phyloP scores from a whole-genome alignment of 2,888 invertebrate genomes.

The Meandrusa payeni region DNA sequence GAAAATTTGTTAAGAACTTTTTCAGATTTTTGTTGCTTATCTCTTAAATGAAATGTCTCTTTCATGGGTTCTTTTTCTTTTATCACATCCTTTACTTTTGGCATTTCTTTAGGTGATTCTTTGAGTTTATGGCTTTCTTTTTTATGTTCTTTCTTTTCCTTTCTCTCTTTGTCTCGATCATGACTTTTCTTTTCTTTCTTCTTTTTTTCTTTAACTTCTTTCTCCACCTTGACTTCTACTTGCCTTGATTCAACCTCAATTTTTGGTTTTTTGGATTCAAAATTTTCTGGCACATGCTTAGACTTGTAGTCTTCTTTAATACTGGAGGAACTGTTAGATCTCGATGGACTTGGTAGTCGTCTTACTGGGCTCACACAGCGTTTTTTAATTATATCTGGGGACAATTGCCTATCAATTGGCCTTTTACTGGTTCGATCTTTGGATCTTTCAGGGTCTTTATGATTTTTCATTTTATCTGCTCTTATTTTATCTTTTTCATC shows the following conservation, averaged over 20 bases:
- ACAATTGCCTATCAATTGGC: conserved; percentile 59
- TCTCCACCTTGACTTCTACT: conserved; percentile 76
- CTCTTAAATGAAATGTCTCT: conserved; percentile 55
- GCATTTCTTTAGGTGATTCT: conserved; percentile 52
- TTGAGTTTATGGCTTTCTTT: conserved; percentile 76
- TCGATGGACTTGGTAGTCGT: conserved; percentile 58
- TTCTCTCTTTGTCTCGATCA: conserved; percentile 82
- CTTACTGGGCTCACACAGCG: conserved; percentile 57
- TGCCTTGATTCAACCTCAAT: conserved; percentile 74
- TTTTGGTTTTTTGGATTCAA: conserved; percentile 61
- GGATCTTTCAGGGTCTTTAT: conserved; percentile 79
- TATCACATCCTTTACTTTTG: conserved; percentile 52
- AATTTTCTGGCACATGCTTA: conserved; percentile 52
- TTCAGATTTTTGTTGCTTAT: conserved; percentile 60
- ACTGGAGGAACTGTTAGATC: conserved; percentile 67
- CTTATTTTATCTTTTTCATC: conserved; percentile 74
- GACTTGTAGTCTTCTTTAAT: conserved; percentile 68
- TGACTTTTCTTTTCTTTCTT: conserved; percentile 84
- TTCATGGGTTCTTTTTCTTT: conserved; percentile 60
- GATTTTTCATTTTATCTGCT: conserved; percentile 72
- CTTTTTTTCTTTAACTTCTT: conserved; percentile 77
- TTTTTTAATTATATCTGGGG: conserved; percentile 66
- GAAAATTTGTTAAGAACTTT: conserved; percentile 71
- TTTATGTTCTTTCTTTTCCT: conserved; percentile 79
- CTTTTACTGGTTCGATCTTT: conserved; percentile 80